Evolutionary conservation across 2,888 invertebrate genomes (phyloP).

Genomic region (Gymnocheta viridis): DNA sequence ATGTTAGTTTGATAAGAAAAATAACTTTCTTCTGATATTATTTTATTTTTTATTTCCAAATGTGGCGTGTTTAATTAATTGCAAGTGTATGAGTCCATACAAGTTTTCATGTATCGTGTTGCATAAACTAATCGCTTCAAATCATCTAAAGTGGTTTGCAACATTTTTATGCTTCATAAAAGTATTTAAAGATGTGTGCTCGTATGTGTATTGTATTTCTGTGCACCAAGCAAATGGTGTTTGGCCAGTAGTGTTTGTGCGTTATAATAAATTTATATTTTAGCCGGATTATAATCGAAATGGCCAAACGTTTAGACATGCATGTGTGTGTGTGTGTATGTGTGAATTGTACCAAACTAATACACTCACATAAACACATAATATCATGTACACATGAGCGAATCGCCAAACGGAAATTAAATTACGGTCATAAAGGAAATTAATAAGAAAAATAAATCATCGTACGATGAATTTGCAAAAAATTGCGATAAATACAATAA

Average conservation of each 20-base stretch:
- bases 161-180: slow-evolving; percentile 42
- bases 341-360: slow-evolving; percentile 17
- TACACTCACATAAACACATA: not conserved
- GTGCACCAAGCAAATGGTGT: not conserved
- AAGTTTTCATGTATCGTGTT: slow-evolving; percentile 50
- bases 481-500: slow-evolving; percentile 29
- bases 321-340: not conserved
- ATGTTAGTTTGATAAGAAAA: too few relatives aligned
- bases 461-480: slow-evolving; percentile 40
- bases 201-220: not conserved
- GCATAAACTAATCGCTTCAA: slow-evolving; percentile 66
- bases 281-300: slow-evolving; percentile 65
- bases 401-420: slow-evolving; percentile 69
- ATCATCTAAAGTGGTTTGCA: slow-evolving; percentile 67
- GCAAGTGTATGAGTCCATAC: slow-evolving; percentile 28
- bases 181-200: not conserved
- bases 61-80: slow-evolving; percentile 57
- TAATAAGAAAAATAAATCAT: slow-evolving; percentile 71
- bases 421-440: slow-evolving; percentile 70
- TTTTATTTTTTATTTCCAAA: not conserved
- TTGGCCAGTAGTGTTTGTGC: slow-evolving; percentile 1
- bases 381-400: slow-evolving; percentile 19
- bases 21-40: not conserved
- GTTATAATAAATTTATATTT: slow-evolving; percentile 63
- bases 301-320: slow-evolving; percentile 38